Evolutionary conservation across 1,140 invertebrate species (phyloP).

Genomic region (Coelopa frigida): DNA sequence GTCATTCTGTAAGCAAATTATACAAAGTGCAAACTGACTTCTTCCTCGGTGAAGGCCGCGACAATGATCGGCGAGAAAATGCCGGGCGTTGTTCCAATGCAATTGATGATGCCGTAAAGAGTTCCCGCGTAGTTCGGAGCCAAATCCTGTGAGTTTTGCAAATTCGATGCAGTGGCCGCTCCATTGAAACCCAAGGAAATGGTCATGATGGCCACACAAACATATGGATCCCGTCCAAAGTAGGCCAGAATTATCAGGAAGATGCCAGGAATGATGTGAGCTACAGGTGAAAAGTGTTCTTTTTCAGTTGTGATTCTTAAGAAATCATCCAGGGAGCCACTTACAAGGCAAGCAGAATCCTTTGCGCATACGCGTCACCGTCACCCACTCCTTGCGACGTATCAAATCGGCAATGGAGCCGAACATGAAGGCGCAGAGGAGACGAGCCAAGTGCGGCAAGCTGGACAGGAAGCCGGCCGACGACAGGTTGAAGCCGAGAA

Average conservation of each 20-base stretch:
- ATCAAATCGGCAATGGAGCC: slow-evolving; percentile 59
- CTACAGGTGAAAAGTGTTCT: slow-evolving; percentile 42
- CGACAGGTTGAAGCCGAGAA: slow-evolving; percentile 76
- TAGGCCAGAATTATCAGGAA: slow-evolving; percentile 59
- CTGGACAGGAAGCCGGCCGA: slow-evolving; percentile 63
- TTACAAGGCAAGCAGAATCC: slow-evolving; percentile 62
- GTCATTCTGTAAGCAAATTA: slow-evolving; percentile 4
- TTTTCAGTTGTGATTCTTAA: neutral
- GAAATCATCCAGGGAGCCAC: slow-evolving; percentile 22
- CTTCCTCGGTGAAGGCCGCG: slow-evolving; percentile 56
- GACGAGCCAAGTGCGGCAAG: slow-evolving; percentile 58
- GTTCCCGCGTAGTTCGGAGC: slow-evolving; percentile 70
- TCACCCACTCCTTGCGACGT: slow-evolving; percentile 50
- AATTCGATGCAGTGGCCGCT: slow-evolving; percentile 72
- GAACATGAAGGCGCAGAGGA: slow-evolving; percentile 58
- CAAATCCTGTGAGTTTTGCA: slow-evolving; percentile 67
- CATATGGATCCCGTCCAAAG: slow-evolving; percentile 55
- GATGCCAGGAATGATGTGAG: slow-evolving; percentile 62
- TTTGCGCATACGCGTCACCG: slow-evolving; percentile 59
- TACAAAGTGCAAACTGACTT: slow-evolving; percentile 45
- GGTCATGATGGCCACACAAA: slow-evolving; percentile 60
- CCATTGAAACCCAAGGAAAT: slow-evolving; percentile 74
- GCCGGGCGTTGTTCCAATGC: slow-evolving; percentile 63
- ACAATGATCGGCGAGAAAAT: slow-evolving; percentile 66
- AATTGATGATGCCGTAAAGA: slow-evolving; percentile 67